These are phyloP conservation scores for Pterocles orientalis DNA, from an alignment of 2,113 vertebrate species.

Conservation along the genomic window DNA sequence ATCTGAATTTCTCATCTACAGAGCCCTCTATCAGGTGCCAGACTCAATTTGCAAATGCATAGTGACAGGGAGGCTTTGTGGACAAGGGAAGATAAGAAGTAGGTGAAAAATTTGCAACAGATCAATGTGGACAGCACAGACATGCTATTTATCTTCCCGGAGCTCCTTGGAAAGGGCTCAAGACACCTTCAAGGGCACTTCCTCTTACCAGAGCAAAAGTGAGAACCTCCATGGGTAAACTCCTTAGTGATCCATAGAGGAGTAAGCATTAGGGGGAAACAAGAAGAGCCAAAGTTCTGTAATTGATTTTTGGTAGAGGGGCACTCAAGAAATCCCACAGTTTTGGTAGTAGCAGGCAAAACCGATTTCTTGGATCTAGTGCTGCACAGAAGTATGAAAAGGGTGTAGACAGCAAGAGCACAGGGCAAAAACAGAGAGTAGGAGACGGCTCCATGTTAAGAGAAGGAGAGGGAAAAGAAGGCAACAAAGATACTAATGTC, in stretches of 20 bases:
- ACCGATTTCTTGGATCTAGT: not conserved
- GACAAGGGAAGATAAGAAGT: not conserved
- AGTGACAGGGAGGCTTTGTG: not conserved
- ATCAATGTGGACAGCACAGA: not conserved
- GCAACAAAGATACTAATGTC: not conserved
- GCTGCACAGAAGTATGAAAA: not conserved
- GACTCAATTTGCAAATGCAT: not conserved
- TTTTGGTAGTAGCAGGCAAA: not conserved
- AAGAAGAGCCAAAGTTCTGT: not conserved
- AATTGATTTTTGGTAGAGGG: not conserved
- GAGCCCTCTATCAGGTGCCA: not conserved
- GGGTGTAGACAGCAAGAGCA: not conserved
- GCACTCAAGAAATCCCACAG: not conserved
- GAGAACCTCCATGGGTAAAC: not conserved
- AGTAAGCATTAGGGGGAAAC: not conserved
- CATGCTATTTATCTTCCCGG: not conserved
- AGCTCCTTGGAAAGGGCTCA: not conserved
- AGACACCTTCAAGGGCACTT: constrained; percentile 21
- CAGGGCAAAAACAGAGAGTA: not conserved
- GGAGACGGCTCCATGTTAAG: not conserved
- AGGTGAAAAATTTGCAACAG: not conserved
- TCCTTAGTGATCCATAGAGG: not conserved
- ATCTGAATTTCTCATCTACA: not conserved
- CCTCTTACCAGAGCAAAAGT: not conserved
- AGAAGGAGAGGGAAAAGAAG: not conserved